phyloP scores from a whole-genome alignment of 2,888 invertebrate species.

The Cyrtodaria siliqua region DNA sequence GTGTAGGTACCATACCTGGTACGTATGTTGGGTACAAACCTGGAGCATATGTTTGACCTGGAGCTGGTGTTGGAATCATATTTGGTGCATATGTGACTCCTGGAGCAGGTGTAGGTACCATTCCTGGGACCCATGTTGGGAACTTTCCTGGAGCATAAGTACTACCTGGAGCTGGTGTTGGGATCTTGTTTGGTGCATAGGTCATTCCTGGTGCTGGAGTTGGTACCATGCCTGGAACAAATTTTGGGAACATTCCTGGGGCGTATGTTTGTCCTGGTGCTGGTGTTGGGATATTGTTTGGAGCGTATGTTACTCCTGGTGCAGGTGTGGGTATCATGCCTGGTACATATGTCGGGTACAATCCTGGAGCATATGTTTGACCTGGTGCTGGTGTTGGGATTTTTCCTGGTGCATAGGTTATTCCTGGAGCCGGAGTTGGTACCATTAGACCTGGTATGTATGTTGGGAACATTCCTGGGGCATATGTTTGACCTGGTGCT shows the following conservation, averaged over 20 bases:
- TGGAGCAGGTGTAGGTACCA: conserved; percentile 42
- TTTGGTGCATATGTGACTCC: conserved; percentile 43
- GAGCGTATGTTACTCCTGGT: conserved; percentile 52
- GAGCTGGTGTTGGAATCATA: conserved; percentile 58
- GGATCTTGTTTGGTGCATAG: conserved; percentile 42
- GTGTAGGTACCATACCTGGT: conserved; percentile 50
- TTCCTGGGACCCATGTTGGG: conserved; percentile 49
- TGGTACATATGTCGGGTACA: conserved; percentile 42
- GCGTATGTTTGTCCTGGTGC: conserved; percentile 51
- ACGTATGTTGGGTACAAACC: conserved; percentile 53
- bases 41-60: conserved; percentile 55
- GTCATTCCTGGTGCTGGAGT: conserved; percentile 41
- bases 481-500: conserved; percentile 53
- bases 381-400: conserved; percentile 49
- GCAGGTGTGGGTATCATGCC: conserved; percentile 62
- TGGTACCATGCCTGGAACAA: conserved; percentile 51
- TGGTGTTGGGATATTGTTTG: conserved; percentile 39
- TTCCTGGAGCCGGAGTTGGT: conserved; percentile 60
- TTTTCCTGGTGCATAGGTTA: conserved; percentile 40
- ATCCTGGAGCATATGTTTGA: conserved; percentile 39
- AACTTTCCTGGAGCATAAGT: conserved; percentile 43
- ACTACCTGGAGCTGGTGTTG: conserved; percentile 57
- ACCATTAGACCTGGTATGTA: conserved; percentile 57
- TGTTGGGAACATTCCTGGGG: conserved; percentile 59
- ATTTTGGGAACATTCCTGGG: conserved; percentile 62